Conservation (phyloP, 64 coral and sea anemone genomes). For the Montipora efflorescens region DNA sequence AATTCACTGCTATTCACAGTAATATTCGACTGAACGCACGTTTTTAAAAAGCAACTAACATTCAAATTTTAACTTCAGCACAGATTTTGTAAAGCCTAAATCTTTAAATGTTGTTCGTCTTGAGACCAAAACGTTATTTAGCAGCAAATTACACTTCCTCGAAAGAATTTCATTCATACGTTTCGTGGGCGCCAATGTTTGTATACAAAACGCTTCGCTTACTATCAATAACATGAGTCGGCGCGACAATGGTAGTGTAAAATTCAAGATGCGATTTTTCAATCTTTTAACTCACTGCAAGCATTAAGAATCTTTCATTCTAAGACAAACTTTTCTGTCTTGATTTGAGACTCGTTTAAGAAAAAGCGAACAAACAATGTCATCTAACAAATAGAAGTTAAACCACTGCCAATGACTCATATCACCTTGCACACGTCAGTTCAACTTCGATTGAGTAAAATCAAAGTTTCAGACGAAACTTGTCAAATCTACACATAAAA, state of each 20-base stretch:
- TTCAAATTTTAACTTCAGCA: neutral
- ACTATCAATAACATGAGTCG: conserved; percentile 33
- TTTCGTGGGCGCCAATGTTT: conserved; percentile 51
- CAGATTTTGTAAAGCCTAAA: conserved; percentile 17
- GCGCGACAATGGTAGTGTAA: neutral
- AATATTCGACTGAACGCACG: conserved; percentile 14
- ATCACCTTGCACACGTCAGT: conserved; percentile 16
- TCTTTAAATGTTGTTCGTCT: conserved; percentile 1
- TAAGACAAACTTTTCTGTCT: neutral
- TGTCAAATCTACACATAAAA: neutral
- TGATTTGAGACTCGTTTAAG: neutral
- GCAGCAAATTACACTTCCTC: conserved; percentile 1
- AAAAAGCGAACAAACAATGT: neutral
- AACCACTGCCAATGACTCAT: neutral
- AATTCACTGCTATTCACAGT: conserved; percentile 2
- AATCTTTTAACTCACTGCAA: neutral
- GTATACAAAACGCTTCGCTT: conserved; percentile 28
- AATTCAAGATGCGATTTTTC: conserved; percentile 33
- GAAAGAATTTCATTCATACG: conserved; percentile 60
- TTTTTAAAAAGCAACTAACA: neutral
- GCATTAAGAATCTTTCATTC: neutral
- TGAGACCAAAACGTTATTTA: neutral
- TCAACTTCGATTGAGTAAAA: conserved; percentile 4
- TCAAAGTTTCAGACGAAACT: neutral
- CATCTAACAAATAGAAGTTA: neutral